Percentiles rank a stretch among this genome's conserved stretches.
Conservation (phyloP, 1,140 invertebrate genomes). For the Magallana gigas region DNA sequence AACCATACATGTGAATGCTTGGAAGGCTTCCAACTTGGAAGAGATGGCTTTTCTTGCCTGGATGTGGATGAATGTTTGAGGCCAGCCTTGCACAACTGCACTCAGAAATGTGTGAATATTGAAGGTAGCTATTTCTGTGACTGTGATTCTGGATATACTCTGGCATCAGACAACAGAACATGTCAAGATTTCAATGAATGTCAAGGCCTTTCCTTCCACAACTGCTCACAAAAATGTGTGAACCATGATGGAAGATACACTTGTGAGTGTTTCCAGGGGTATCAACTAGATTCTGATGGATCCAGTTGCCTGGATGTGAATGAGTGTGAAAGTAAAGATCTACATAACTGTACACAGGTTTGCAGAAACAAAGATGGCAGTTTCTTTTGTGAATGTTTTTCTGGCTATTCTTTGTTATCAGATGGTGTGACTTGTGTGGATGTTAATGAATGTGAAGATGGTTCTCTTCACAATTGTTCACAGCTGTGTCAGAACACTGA, state of each 20-base stretch:
- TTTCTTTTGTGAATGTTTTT: neutral
- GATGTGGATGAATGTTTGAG: slow-evolving; percentile 9
- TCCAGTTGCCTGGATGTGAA: neutral
- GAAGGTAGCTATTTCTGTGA: slow-evolving; percentile 1
- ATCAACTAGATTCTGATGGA: neutral
- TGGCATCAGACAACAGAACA: neutral
- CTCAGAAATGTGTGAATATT: slow-evolving; percentile 11
- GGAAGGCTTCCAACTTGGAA: neutral
- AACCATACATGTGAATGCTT: neutral
- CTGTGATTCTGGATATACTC: neutral
- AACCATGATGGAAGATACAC: slow-evolving; percentile 12
- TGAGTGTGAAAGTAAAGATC: neutral
- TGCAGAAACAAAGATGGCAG: neutral
- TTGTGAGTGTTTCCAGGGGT: slow-evolving; percentile 12
- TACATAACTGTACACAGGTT: neutral
- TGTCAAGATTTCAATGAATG: slow-evolving; percentile 35
- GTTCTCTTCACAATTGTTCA: slow-evolving; percentile 4
- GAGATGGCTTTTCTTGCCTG: neutral
- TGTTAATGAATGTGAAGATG: slow-evolving; percentile 4
- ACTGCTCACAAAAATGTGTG: slow-evolving; percentile 23
- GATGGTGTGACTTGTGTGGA: neutral
- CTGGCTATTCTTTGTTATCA: neutral
- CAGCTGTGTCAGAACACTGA: neutral
- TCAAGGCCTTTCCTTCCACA: neutral
- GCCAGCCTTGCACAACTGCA: neutral